These are phyloP conservation scores for Archaeoteleia sp. DNA, from an alignment of 2,888 invertebrate genomes.

Conservation along the genomic window DNA sequence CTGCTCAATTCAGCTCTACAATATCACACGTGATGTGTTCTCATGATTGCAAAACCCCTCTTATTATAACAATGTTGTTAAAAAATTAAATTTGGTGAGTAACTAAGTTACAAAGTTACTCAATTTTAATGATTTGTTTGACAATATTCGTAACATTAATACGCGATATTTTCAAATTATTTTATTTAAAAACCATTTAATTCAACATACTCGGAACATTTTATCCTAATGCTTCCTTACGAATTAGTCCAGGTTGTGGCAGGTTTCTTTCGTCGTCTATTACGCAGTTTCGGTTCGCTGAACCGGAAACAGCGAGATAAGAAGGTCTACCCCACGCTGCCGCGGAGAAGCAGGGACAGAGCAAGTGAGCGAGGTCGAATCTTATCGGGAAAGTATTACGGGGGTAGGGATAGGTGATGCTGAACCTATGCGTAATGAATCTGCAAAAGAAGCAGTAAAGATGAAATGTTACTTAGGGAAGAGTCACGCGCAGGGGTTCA, in stretches of 20 bases:
- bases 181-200: conserved; percentile 20
- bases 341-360: conserved; percentile 55
- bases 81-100: too few relatives aligned
- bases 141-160: neutral
- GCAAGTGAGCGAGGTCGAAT: conserved; percentile 56
- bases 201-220: conserved; percentile 38
- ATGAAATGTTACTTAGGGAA: conserved; percentile 10
- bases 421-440: conserved; percentile 65
- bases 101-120: too few relatives aligned
- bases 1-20: too few relatives aligned
- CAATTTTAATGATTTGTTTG: too few relatives aligned
- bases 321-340: conserved; percentile 59
- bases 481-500: neutral
- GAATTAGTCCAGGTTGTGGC: conserved; percentile 54
- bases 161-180: too few relatives aligned
- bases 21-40: too few relatives aligned
- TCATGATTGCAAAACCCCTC: too few relatives aligned
- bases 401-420: conserved; percentile 61
- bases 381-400: conserved; percentile 70
- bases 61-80: too few relatives aligned
- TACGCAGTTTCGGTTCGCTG: conserved; percentile 75
- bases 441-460: conserved; percentile 35
- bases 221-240: conserved; percentile 51
- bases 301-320: conserved; percentile 75
- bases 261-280: conserved; percentile 68